Percentiles rank a stretch among this genome's conserved stretches.
Evolutionary conservation across 2,113 vertebrate genomes (phyloP).

Genomic region (Hemicordylus capensis): DNA sequence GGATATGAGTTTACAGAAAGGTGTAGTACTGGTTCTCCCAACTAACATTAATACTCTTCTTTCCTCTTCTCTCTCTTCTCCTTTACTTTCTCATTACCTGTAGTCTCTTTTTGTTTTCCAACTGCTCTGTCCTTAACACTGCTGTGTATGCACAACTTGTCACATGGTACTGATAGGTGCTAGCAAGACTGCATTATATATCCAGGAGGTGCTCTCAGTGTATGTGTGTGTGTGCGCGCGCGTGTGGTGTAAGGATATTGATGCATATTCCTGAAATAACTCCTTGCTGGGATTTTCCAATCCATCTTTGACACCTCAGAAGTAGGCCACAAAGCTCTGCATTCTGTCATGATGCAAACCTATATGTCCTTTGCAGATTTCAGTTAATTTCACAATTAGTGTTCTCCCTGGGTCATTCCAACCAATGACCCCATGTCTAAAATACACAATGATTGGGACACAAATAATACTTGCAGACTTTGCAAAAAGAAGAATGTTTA

Average conservation of each 20-base stretch:
- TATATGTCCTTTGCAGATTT: not conserved
- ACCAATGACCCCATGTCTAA: not conserved
- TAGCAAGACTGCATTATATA: not conserved
- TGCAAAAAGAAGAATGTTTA: not conserved
- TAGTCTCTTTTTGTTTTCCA: slow-evolving; percentile 56
- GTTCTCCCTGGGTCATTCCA: not conserved
- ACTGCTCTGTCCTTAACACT: slow-evolving; percentile 67
- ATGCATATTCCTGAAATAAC: not conserved
- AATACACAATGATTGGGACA: not conserved
- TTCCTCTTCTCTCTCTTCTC: slow-evolving; percentile 62
- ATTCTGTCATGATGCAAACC: not conserved
- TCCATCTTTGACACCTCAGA: not conserved
- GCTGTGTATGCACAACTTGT: slow-evolving; percentile 67
- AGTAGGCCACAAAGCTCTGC: not conserved
- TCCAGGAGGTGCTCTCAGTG: slow-evolving; percentile 21
- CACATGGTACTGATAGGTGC: slow-evolving; percentile 72
- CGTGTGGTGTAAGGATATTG: not conserved
- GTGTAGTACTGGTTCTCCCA: slow-evolving; percentile 84
- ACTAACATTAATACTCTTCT: slow-evolving; percentile 75
- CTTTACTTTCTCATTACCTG: slow-evolving; percentile 45
- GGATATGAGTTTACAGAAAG: slow-evolving; percentile 90
- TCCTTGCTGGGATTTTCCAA: not conserved
- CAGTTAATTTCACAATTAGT: not conserved
- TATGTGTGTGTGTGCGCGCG: not conserved
- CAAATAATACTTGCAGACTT: not conserved